Evolutionary conservation across 2,888 invertebrate species (phyloP).

Genomic region (Diarsia mendica): DNA sequence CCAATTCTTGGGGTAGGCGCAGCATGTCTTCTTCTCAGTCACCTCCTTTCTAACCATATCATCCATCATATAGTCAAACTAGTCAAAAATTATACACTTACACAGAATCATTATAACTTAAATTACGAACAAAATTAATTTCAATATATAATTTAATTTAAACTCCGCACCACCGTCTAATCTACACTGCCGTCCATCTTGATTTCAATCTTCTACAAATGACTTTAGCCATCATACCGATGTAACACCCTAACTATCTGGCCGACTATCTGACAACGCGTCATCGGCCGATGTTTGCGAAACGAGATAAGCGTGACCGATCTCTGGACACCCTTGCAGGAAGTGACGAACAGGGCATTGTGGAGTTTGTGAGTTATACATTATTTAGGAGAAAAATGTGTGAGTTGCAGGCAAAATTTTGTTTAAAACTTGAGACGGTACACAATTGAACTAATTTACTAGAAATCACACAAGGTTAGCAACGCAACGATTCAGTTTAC

Average conservation of each 20-base stretch:
- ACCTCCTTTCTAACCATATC: no score
- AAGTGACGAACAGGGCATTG: conserved; percentile 61
- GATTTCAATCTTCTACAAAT: conserved; percentile 57
- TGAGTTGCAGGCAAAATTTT: not conserved
- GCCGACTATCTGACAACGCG: conserved; percentile 73
- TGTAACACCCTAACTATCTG: conserved; percentile 68
- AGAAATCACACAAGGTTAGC: not conserved
- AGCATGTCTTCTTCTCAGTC: no score
- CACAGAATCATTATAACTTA: not conserved
- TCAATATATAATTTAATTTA: not conserved
- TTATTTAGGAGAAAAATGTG: not conserved
- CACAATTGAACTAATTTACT: not conserved
- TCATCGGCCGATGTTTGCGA: conserved; percentile 81
- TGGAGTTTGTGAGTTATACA: conserved; percentile 43
- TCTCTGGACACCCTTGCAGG: conserved; percentile 78
- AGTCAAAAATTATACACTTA: no score
- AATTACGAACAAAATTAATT: not conserved
- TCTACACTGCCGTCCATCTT: conserved; percentile 1
- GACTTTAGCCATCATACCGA: conserved; percentile 59
- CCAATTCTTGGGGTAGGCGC: no score
- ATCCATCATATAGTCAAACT: no score
- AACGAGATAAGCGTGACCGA: conserved; percentile 83
- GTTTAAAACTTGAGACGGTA: not conserved
- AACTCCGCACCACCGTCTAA: not conserved
- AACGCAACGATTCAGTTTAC: not conserved